Evolutionary conservation across 2,113 vertebrate species (phyloP), one percentile per base, ranked within the genome.

Genomic region (Pseudorectes ferrugineus): DNA sequence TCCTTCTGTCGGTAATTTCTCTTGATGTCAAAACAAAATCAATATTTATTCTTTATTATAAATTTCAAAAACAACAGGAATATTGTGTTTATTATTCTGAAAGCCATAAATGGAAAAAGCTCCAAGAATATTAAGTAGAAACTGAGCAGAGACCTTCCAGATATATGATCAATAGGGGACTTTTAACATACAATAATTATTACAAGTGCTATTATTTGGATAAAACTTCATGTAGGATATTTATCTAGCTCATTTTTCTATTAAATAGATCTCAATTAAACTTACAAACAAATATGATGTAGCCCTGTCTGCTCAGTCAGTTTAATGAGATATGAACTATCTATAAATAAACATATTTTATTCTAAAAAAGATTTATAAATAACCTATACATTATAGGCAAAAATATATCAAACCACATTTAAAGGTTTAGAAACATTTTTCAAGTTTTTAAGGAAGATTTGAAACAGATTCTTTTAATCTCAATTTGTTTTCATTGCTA

Each of bases 1-100:
- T 94, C 58, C 75, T 95, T 55, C 36, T 96, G 74, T 59, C 80
- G 63, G 29, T 88, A 54, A 89, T 95, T 85, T 94, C 67, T 96
- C 91, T 92, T 7, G 2, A 65, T 89, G 8, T 75, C 76, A 95
- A 93, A 95, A 70, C 21, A 88, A 91, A 95, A 94, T 58, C 29
- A 70, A 3, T 57, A 80, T 89, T 93, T 83, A 65, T 94, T 95
- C 89, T 70, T 85, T 40, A 92, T 79, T 68, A 68, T 16, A 92
- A 83, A 74, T 96, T 96, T 79, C 3, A 93, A 88, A 95, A 89
- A 6, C 23, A n/a, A 77, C 28, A 59, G 36, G 26, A 54, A 71
- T 83, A 38, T 79, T 9, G 3, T 73, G 23, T 61, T 93, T 87
- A 59, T 91, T 92, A 81, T 88, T 92, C 58, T 86, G 46, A 84